Percentiles rank a stretch among this genome's conserved stretches.
Evolutionary conservation across 2,888 invertebrate genomes (phyloP).

Genomic region (Lomographa bimaculata): DNA sequence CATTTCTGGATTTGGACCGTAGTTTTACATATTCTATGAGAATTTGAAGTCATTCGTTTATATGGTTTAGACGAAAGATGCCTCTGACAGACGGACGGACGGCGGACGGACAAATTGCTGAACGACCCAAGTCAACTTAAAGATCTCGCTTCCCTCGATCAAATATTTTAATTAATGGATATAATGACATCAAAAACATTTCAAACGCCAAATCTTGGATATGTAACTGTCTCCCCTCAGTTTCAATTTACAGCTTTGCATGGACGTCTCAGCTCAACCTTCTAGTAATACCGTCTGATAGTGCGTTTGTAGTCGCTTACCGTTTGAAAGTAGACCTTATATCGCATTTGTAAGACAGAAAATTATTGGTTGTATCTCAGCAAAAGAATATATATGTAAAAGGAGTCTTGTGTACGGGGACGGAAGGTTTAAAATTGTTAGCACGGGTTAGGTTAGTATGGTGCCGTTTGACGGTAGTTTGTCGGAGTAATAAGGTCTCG

Average conservation of each 20-base stretch:
- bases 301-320: constrained; percentile 57
- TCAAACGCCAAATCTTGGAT: constrained; percentile 31
- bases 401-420: constrained; percentile 39
- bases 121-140: too few species aligned
- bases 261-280: constrained; percentile 73
- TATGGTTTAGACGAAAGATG: too few species aligned
- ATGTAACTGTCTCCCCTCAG: constrained; percentile 64
- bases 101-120: too few species aligned
- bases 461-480: constrained; percentile 79
- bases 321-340: constrained; percentile 55
- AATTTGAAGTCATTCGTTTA: too few species aligned
- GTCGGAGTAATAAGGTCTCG: constrained; percentile 81
- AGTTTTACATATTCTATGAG: too few species aligned
- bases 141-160: too few species aligned
- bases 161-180: too few species aligned
- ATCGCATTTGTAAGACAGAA: constrained; percentile 45
- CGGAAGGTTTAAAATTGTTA: constrained; percentile 45
- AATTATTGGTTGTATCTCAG: constrained; percentile 41
- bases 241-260: constrained; percentile 75
- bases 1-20: too few species aligned
- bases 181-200: too few species aligned
- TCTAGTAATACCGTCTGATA: constrained; percentile 61
- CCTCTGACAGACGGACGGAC: too few species aligned
- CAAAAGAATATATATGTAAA: constrained; percentile 40
- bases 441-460: constrained; percentile 39